Evolutionary conservation across 2,888 invertebrate species (phyloP).

Genomic region (Cylindroiulus punctatus): DNA sequence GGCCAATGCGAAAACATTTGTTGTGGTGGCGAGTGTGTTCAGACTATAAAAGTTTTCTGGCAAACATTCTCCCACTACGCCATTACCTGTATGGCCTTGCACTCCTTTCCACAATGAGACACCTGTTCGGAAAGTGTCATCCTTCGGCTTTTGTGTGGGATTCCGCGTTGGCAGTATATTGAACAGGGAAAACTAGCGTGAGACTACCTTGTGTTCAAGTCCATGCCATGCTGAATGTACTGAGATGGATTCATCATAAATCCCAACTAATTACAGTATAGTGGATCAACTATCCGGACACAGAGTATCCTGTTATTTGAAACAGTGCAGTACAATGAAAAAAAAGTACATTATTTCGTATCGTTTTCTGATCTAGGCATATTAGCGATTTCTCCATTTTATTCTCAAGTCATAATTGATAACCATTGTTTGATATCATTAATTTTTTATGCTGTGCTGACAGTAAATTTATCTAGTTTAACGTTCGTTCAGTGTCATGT

Average conservation of each 20-base stretch:
- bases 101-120: conserved; percentile 39
- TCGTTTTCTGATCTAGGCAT: no score
- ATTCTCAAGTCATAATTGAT: no score
- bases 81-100: conserved; percentile 43
- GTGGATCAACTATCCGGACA: background rate
- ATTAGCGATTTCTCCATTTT: no score
- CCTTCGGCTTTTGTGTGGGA: conserved; percentile 24
- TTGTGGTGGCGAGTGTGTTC: conserved; percentile 30
- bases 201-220: background rate
- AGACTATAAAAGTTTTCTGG: conserved; percentile 22
- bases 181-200: background rate
- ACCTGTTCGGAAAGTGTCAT: conserved; percentile 43
- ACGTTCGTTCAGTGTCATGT: no score
- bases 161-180: background rate
- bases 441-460: no score
- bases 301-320: no score
- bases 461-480: no score
- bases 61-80: conserved; percentile 34
- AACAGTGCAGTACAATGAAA: no score
- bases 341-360: no score
- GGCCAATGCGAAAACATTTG: conserved; percentile 24
- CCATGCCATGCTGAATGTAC: background rate
- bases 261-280: background rate
- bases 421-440: no score
- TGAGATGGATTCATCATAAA: background rate